Base-by-base conservation (phyloP, 2,888 invertebrate species). In the Zaprionus bogoriensis region DNA sequence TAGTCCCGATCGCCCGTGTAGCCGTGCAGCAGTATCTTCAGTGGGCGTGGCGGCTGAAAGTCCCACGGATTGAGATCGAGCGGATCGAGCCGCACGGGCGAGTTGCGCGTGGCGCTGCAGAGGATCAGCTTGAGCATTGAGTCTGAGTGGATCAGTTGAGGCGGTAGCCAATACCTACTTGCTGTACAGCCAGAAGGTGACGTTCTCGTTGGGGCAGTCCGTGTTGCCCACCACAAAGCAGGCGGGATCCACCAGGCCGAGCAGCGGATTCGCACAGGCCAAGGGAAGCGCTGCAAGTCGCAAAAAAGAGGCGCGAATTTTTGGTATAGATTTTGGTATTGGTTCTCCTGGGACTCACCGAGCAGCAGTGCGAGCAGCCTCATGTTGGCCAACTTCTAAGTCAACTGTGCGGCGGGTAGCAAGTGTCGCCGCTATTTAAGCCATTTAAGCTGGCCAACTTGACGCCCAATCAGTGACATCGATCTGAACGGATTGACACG, bases 141-240 rank as follows among this genome's bases (percentile, higher is more conserved):
- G 6, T 10, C 3, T 20, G 41, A 22, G n/a, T 41, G 22, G 3
- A 38, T 17, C 9, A 5, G 14, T 12, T 4, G 25, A 4, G 3
- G 3, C 12, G 20, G 17, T 7, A 14, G 42, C 9, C 3, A 25
- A 20, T 4, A 70, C 88, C 91, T 89, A 93, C 94, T 92, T 92
- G 4, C 92, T 93, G 73, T 93, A 94, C 0, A 94, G 86, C 93
- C 93, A 94, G 87, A 93, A 94, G 5, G 93, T 93, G 1, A 94
- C 89, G 80, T 94, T 93, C 74, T 89, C 74, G 77, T 93, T 93
- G 0, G 94, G 94, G 82, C 94, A 94, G 7, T 47, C 72, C 30
- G 27, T 45, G 3, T 4, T 46, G 7, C 10, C 48, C 4, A 53
- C 65, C 7, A 74, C 74, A 12, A 79, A 74, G 45, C 83, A 78